phyloP scores from a whole-genome alignment of 2,797 vertebrate species.

The Silurus lanzhouensis region DNA sequence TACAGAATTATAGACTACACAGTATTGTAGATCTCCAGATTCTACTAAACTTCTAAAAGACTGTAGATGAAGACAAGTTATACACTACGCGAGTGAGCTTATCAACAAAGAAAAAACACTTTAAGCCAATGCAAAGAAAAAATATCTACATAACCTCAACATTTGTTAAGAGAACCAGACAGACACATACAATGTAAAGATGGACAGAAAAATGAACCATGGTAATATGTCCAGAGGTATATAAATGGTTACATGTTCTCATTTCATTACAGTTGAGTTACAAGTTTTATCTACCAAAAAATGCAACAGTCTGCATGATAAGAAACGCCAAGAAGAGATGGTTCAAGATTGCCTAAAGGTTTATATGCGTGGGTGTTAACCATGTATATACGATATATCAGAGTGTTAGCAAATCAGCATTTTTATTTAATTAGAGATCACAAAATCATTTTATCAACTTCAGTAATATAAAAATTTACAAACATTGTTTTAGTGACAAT shows the following conservation, averaged over 20 bases:
- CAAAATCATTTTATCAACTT: background rate
- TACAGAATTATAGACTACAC: background rate
- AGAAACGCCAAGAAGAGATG: background rate
- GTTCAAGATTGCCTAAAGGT: background rate
- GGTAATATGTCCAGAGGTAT: background rate
- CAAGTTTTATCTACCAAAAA: background rate
- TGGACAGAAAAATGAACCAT: slow-evolving; percentile 6
- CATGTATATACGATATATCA: too few relatives aligned
- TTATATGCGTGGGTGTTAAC: background rate
- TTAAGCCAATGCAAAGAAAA: background rate
- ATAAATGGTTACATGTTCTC: background rate
- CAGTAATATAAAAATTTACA: too few relatives aligned
- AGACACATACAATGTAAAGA: background rate
- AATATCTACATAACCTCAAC: background rate
- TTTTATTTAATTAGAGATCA: background rate
- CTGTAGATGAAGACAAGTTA: background rate
- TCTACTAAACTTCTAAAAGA: background rate
- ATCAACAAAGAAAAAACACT: background rate
- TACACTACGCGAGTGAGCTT: background rate
- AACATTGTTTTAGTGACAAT: too few relatives aligned
- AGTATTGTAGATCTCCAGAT: background rate
- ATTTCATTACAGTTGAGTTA: too few relatives aligned
- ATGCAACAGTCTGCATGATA: background rate
- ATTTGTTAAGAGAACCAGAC: background rate
- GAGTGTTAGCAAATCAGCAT: slow-evolving; percentile 1